Evolutionary conservation across 2,797 vertebrate genomes (phyloP).

Genomic region (Malurus splendens): DNA sequence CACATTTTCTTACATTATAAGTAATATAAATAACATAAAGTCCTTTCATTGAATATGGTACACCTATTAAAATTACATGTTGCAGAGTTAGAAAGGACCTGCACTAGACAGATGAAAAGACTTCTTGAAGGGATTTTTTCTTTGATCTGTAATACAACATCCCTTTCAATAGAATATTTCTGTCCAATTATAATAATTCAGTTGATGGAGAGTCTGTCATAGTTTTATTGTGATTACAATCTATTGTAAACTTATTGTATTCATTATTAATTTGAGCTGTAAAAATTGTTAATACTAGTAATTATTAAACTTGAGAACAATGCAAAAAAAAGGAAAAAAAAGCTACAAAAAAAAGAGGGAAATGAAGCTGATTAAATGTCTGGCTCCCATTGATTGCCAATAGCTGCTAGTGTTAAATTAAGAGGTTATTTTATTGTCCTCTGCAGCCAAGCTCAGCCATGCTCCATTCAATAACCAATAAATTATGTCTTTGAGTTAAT

Average conservation of each 20-base stretch:
- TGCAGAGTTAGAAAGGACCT: not conserved
- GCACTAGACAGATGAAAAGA: not conserved
- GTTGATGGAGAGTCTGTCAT: not conserved
- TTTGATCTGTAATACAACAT: not conserved
- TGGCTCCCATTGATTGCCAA: conserved; percentile 21
- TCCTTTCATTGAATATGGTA: not conserved
- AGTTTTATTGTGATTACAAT: not conserved
- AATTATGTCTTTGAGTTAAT: conserved; percentile 36
- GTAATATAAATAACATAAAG: not conserved
- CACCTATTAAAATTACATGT: not conserved
- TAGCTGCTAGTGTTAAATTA: conserved; percentile 29
- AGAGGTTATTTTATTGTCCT: conserved; percentile 27
- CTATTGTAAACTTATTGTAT: not conserved
- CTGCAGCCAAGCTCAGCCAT: conserved; percentile 16
- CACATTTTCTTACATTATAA: not conserved
- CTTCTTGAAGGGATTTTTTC: not conserved
- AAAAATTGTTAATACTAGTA: not conserved
- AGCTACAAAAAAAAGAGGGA: not conserved
- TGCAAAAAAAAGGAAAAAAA: not conserved
- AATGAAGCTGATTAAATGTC: conserved; percentile 6
- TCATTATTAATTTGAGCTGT: not conserved
- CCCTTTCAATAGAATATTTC: not conserved
- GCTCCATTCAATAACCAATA: conserved; percentile 38
- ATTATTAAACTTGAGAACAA: not conserved
- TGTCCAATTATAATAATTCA: not conserved